phyloP scores from a whole-genome alignment of 30 jellyfish, hydroid and myxozoan species.

The Turritopsis rubra region DNA sequence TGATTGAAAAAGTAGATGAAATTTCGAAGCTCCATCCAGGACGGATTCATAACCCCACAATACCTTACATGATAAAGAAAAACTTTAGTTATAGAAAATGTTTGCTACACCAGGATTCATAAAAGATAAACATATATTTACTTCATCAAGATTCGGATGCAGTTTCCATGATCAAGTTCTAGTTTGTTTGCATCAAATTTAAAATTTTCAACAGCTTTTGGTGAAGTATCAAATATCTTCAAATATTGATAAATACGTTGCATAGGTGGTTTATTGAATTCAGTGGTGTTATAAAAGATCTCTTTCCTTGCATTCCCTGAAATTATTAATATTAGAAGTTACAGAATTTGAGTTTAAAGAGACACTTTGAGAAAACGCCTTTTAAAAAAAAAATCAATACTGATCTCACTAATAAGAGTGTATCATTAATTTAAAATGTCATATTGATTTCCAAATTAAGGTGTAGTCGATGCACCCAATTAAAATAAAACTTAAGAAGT shows the following conservation, averaged over 20 bases:
- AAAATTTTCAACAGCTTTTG: background rate
- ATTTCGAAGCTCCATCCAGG: constrained; percentile 57
- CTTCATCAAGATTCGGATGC: constrained; percentile 40
- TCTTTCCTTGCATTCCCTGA: background rate
- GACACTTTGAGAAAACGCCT: no score
- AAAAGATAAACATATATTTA: background rate
- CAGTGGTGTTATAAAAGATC: constrained; percentile 22
- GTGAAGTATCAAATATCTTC: constrained; percentile 14
- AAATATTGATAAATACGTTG: constrained; percentile 54
- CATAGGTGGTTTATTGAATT: constrained; percentile 22
- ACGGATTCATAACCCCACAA: constrained; percentile 54
- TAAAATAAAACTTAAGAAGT: no score
- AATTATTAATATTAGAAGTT: no score
- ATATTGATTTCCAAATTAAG: no score
- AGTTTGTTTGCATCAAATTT: constrained; percentile 1
- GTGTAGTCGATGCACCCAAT: no score
- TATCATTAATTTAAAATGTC: no score
- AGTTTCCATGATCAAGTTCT: constrained; percentile 1
- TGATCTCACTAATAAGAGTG: background rate
- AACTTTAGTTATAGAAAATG: no score
- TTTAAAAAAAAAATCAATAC: background rate
- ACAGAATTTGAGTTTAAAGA: no score
- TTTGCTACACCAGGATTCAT: no score
- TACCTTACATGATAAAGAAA: constrained; percentile 8
- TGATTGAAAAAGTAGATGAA: constrained; percentile 50